phyloP scores from a whole-genome alignment of 2,797 vertebrate species.

The Discoglossus pictus region DNA sequence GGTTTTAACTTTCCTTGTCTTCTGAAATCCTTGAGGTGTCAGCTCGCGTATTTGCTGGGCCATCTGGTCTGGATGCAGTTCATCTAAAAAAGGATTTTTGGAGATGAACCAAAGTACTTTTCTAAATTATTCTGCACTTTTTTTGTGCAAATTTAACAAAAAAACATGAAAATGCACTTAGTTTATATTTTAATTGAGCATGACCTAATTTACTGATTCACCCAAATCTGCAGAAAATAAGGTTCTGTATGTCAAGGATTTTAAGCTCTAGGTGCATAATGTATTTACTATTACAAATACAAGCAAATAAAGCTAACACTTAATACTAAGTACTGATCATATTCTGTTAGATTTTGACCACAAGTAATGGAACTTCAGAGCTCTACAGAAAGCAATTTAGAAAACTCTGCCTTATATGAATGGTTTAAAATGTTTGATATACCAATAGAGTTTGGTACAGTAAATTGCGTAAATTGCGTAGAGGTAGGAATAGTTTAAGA shows the following conservation, averaged over 20 bases:
- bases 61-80: slow-evolving; percentile 36
- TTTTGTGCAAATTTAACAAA: slow-evolving; percentile 43
- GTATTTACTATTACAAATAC: too few relatives aligned
- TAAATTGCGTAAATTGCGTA: too few relatives aligned
- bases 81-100: slow-evolving; percentile 44
- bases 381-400: too few relatives aligned
- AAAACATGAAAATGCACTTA: slow-evolving; percentile 50
- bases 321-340: too few relatives aligned
- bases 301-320: too few relatives aligned
- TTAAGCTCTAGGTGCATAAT: too few relatives aligned
- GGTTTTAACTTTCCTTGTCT: slow-evolving; percentile 6
- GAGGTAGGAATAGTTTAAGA: too few relatives aligned
- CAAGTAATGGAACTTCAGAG: too few relatives aligned
- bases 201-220: slow-evolving; percentile 20
- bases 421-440: too few relatives aligned
- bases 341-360: too few relatives aligned
- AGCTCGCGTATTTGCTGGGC: slow-evolving; percentile 32
- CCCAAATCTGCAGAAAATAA: neutral
- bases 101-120: slow-evolving; percentile 31
- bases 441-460: too few relatives aligned
- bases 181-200: slow-evolving; percentile 37
- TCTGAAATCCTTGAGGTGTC: slow-evolving; percentile 7
- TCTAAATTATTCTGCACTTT: slow-evolving; percentile 38
- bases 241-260: neutral
- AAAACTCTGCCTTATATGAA: too few relatives aligned